Base-by-base conservation (phyloP, 2,113 vertebrate species). In the Pleuronectes platessa region DNA sequence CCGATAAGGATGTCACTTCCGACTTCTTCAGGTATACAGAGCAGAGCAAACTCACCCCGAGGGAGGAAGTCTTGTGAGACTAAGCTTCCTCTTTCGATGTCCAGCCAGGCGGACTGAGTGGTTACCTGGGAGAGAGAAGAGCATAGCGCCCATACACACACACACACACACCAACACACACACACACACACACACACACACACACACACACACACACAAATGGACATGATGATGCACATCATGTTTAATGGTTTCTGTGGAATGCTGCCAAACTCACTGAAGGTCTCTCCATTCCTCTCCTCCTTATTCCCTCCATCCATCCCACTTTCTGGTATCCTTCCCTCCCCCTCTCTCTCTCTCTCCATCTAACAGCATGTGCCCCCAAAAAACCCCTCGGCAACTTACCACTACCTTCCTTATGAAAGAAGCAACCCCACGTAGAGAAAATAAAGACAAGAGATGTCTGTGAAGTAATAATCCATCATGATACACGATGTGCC, bases 161-260 rank as follows among this genome's bases (percentile, higher is more conserved):
- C 35, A 49, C 8, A 24, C 20, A 51, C 66, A 68, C 31, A 58
- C 68, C 63, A 68, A 55, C 12, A 10, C 45, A 59, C 20, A 49
- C 70, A 79, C 60, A 35, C 64, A 60, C 70, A 62, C 64, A 51
- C 35, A 51, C 9, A 24, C n/a, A 53, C 67, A 66, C 53, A 53
- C 31, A 35, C 26, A 35, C 71, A 71, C 23, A 42, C 24, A 45
- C 64, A 63, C 65, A 37, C 61, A 63, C 2, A 64, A 45, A 63
- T 65, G 20, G 2, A 79, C 55, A 67, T 21, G 4, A 35, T 69
- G 71, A 51, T 51, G 47, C 18, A 15, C 47, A 51, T 18, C 37
- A 42, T 53, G 66, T 89, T 81, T 88, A 88, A 91, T 92, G 89
- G 88, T 89, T 79, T 91, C 45, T 24, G 42, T 90, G 88, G 88